A percentile compares a stretch with the other conserved stretches of the same genome.
phyloP scores from a whole-genome alignment of 2,888 invertebrate genomes.

The Petrophora chlorosata region DNA sequence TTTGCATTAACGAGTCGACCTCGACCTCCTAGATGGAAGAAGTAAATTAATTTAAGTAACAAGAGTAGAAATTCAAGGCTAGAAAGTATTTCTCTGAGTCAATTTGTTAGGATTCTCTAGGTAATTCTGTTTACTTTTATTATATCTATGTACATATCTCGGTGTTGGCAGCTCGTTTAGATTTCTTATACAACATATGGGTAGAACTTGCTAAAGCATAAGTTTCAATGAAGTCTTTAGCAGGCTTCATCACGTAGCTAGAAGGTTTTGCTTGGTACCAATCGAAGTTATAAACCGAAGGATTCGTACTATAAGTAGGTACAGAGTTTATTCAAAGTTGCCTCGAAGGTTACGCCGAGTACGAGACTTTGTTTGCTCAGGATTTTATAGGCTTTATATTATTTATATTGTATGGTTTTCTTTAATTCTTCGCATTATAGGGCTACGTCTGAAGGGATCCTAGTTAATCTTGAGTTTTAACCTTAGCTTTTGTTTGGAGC shows the following conservation, averaged over 20 bases:
- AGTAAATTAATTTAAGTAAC: slow-evolving; percentile 6
- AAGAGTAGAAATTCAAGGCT: slow-evolving; percentile 11
- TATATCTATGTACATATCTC: slow-evolving; percentile 5
- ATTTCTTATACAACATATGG: slow-evolving; percentile 11
- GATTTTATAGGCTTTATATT: too few relatives aligned
- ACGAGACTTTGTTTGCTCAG: too few relatives aligned
- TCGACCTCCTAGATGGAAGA: neutral
- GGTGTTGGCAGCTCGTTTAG: slow-evolving; percentile 5
- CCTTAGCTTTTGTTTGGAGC: neutral
- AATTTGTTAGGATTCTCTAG: slow-evolving; percentile 14
- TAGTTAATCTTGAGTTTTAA: too few relatives aligned
- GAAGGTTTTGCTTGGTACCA: slow-evolving; percentile 4
- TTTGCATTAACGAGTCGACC: too few relatives aligned
- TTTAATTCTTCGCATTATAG: too few relatives aligned
- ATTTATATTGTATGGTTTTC: too few relatives aligned
- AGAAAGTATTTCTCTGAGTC: neutral
- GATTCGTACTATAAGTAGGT: neutral
- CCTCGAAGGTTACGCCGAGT: too few relatives aligned
- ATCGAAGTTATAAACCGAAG: neutral
- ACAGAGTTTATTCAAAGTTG: too few relatives aligned
- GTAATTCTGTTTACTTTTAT: slow-evolving; percentile 11
- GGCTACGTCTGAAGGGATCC: too few relatives aligned
- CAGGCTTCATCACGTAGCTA: slow-evolving; percentile 15
- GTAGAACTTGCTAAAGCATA: slow-evolving; percentile 2
- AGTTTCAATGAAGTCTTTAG: slow-evolving; percentile 12